Evolutionary conservation across 2,797 vertebrate genomes (phyloP).

Genomic region (Anisognathus igniventris): DNA sequence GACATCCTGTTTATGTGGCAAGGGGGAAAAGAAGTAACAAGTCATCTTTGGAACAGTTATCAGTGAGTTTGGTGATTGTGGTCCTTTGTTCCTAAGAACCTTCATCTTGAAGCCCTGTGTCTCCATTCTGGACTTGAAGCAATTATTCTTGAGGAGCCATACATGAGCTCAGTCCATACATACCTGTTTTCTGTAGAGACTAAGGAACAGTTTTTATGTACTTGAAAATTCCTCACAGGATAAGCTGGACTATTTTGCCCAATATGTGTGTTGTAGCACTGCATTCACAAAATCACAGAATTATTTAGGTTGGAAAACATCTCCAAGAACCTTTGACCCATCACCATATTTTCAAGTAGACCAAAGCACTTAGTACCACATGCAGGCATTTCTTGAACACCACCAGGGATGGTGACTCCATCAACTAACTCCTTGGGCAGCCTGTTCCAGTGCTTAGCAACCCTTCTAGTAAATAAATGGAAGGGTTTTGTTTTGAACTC

Average conservation of each 20-base stretch:
- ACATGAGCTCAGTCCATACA: neutral
- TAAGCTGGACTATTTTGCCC: neutral
- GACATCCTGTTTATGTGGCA: neutral
- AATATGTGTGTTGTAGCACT: neutral
- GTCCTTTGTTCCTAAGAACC: neutral
- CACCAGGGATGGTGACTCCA: neutral
- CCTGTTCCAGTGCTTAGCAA: neutral
- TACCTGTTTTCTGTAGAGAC: neutral
- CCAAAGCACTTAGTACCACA: neutral
- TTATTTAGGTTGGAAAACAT: neutral
- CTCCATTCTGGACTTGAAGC: neutral
- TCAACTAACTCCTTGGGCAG: neutral
- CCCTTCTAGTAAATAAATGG: neutral
- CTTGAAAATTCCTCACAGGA: neutral
- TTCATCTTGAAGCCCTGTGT: neutral
- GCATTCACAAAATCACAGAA: neutral
- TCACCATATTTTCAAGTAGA: neutral
- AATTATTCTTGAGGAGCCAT: neutral
- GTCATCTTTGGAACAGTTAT: neutral
- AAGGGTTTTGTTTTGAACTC: neutral
- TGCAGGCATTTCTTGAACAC: neutral
- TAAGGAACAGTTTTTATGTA: neutral
- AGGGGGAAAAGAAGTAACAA: neutral
- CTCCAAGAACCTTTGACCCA: neutral
- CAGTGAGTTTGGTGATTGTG: neutral